phyloP scores from a whole-genome alignment of 2,797 vertebrate species.

The Oreochromis mossambicus region DNA sequence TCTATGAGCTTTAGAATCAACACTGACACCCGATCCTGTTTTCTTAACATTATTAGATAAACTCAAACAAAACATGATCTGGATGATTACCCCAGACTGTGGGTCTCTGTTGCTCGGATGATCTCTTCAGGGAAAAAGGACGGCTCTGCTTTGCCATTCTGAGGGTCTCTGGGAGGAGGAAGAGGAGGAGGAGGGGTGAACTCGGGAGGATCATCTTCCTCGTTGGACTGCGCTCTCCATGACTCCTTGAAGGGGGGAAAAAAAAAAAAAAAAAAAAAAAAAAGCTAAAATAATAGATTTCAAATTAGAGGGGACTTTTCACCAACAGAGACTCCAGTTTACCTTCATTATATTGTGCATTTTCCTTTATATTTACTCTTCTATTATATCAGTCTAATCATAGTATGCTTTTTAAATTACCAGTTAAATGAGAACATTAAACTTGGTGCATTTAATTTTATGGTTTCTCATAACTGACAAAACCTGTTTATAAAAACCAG shows the following conservation, averaged over 20 bases:
- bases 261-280: not conserved
- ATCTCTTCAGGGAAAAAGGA: conserved; percentile 67
- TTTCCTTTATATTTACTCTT: not conserved
- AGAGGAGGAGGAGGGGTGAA: conserved; percentile 86
- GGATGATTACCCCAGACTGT: conserved; percentile 59
- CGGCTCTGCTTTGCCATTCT: conserved; percentile 76
- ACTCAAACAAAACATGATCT: not conserved
- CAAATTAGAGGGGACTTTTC: not conserved
- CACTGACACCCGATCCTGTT: not conserved
- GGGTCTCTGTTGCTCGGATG: conserved; percentile 13
- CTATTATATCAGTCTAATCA: not conserved
- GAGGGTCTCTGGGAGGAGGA: conserved; percentile 81
- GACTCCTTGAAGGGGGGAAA: conserved; percentile 78
- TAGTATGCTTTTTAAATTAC: not conserved
- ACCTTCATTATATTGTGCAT: not conserved
- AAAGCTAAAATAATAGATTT: not conserved
- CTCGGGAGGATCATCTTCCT: conserved; percentile 90
- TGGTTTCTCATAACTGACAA: not conserved
- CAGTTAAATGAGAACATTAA: not conserved
- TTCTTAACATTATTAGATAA: not conserved
- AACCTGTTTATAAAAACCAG: not conserved
- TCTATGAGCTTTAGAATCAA: not conserved
- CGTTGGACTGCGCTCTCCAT: conserved; percentile 93
- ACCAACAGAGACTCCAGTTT: not conserved
- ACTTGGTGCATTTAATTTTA: not conserved